phyloP scores from a whole-genome alignment of 2,113 vertebrate species.

The Eira barbara region DNA sequence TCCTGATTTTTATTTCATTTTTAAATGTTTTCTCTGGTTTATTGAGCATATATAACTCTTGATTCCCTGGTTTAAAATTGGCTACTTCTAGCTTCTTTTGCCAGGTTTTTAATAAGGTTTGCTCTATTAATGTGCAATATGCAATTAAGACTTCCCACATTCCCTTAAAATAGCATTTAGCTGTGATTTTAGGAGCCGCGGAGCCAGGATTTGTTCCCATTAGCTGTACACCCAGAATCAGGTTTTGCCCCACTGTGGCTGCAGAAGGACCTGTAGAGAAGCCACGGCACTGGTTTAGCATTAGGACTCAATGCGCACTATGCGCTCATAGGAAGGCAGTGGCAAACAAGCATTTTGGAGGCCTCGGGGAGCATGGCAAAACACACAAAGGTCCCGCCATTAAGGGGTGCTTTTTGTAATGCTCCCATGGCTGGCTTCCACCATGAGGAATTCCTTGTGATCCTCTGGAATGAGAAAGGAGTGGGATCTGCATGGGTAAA shows the following conservation, averaged over 20 bases:
- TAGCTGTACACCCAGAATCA: constrained; percentile 2
- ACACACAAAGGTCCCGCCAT: neutral
- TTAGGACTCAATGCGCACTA: neutral
- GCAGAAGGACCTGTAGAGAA: neutral
- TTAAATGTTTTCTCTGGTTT: neutral
- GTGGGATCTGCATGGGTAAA: neutral
- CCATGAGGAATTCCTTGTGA: neutral
- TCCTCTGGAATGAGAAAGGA: constrained; percentile 25
- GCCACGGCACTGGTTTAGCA: neutral
- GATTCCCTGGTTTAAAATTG: neutral
- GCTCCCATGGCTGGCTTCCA: constrained; percentile 27
- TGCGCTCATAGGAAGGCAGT: neutral
- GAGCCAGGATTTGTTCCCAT: neutral
- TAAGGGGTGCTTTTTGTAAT: neutral
- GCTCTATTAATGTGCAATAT: neutral
- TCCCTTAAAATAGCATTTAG: neutral
- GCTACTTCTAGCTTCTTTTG: neutral
- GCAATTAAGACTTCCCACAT: neutral
- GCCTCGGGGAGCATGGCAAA: neutral
- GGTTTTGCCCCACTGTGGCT: neutral
- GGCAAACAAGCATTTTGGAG: neutral
- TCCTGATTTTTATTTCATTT: constrained; percentile 18
- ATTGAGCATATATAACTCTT: neutral
- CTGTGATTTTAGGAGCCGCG: neutral
- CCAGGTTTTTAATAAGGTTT: neutral